A percentile compares a stretch with the other conserved stretches of the same genome.
phyloP scores from a whole-genome alignment of 1,140 invertebrate species.

The Frieseomelitta varia region DNA sequence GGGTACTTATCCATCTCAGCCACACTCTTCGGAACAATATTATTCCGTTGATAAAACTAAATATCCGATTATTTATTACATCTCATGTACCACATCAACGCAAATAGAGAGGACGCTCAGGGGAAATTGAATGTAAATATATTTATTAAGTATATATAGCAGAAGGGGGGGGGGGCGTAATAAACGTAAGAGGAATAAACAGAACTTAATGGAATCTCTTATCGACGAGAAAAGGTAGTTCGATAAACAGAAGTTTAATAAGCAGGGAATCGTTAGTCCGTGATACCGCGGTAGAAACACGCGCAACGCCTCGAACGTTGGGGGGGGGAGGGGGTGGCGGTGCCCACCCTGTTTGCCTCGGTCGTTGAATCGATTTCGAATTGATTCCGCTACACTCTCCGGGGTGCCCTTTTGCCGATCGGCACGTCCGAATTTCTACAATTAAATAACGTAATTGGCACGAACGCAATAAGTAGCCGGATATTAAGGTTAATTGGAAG shows the following conservation, averaged over 20 bases:
- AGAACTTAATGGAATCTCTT: neutral
- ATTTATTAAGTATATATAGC: neutral
- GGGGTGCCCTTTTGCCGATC: conserved; percentile 12
- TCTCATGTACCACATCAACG: neutral
- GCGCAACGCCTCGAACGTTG: neutral
- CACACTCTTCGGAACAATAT: neutral
- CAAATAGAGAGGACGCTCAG: neutral
- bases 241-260: neutral
- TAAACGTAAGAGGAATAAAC: too few relatives aligned
- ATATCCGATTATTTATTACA: neutral
- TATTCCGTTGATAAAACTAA: neutral
- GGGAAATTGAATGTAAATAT: neutral
- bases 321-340: neutral
- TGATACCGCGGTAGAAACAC: neutral
- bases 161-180: neutral
- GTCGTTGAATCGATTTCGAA: conserved; percentile 30
- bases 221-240: too few relatives aligned
- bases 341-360: neutral
- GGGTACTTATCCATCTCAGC: too few relatives aligned
- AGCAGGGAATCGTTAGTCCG: neutral
- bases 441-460: conserved; percentile 45
- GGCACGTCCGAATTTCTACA: conserved; percentile 41
- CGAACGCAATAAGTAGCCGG: conserved; percentile 37
- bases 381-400: conserved; percentile 1
- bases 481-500: conserved; percentile 61